These are phyloP conservation scores for Heliconius charithonia DNA, from an alignment of 2,888 invertebrate species.

Conservation along the genomic window DNA sequence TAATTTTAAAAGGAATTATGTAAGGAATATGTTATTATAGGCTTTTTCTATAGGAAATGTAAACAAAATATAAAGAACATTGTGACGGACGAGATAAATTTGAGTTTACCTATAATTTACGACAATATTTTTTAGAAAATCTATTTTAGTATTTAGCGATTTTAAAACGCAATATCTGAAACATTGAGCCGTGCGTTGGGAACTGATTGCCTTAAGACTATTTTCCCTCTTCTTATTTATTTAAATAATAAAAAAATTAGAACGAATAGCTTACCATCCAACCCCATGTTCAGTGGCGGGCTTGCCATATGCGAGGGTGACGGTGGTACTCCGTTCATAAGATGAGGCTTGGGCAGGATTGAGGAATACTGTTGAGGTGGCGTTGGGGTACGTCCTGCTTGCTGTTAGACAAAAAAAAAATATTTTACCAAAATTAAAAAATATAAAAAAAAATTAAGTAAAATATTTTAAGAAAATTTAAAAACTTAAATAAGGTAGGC, in stretches of 20 bases:
- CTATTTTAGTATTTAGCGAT: too few relatives aligned
- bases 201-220: too few relatives aligned
- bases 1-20: not conserved
- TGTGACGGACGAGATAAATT: too few relatives aligned
- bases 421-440: not conserved
- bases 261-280: constrained; percentile 64
- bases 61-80: too few relatives aligned
- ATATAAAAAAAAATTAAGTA: not conserved
- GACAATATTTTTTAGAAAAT: too few relatives aligned
- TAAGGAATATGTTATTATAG: too few relatives aligned
- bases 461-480: too few relatives aligned
- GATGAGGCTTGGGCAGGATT: constrained; percentile 58
- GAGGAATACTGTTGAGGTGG: constrained; percentile 74
- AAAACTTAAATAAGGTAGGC: too few relatives aligned
- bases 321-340: constrained; percentile 64
- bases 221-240: not conserved
- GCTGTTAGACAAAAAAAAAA: constrained; percentile 52
- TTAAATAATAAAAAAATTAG: not conserved
- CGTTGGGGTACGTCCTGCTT: constrained; percentile 75
- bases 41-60: too few relatives aligned
- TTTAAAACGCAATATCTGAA: not conserved
- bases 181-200: not conserved
- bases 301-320: constrained; percentile 69
- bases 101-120: too few relatives aligned
- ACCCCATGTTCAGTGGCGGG: constrained; percentile 70